A percentile compares a stretch with the other conserved stretches of the same genome.
Evolutionary conservation across 1,140 invertebrate species (phyloP).

Genomic region (Camponotus vicinus): DNA sequence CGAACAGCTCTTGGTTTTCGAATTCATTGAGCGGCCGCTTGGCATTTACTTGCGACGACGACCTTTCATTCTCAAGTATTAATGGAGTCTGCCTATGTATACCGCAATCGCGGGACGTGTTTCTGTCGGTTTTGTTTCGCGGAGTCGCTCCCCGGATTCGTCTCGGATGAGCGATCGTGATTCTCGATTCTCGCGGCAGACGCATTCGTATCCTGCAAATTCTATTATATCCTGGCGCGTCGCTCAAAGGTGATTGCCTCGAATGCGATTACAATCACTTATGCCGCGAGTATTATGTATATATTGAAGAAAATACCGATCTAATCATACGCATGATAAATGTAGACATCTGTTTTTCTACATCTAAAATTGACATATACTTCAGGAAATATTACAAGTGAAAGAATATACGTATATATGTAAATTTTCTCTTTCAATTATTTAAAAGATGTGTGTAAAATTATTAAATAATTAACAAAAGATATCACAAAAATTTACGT

Average conservation of each 20-base stretch:
- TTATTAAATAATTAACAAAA: not conserved
- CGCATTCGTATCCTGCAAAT: conserved; percentile 42
- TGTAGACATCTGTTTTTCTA: not conserved
- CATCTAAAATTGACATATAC: not conserved
- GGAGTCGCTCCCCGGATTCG: not conserved
- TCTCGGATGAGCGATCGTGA: conserved; percentile 38
- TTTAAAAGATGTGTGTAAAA: not conserved
- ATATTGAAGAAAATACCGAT: not conserved
- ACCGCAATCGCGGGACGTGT: not conserved
- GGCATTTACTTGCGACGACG: conserved; percentile 67
- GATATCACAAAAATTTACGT: not conserved
- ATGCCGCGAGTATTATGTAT: not conserved
- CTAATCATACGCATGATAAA: not conserved
- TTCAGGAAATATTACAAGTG: not conserved
- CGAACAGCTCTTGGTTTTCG: conserved; percentile 49
- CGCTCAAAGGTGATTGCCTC: conserved; percentile 29
- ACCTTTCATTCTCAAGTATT: conserved; percentile 71
- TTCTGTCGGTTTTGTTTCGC: conserved; percentile 34
- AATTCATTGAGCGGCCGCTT: conserved; percentile 68
- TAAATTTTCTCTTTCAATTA: not conserved
- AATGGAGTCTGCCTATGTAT: conserved; percentile 59
- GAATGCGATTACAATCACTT: conserved; percentile 32
- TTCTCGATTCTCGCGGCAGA: conserved; percentile 32
- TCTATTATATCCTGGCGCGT: conserved; percentile 18
- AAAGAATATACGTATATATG: not conserved